Conservation (phyloP, 2,888 invertebrate species). For the Idaea biselata region DNA sequence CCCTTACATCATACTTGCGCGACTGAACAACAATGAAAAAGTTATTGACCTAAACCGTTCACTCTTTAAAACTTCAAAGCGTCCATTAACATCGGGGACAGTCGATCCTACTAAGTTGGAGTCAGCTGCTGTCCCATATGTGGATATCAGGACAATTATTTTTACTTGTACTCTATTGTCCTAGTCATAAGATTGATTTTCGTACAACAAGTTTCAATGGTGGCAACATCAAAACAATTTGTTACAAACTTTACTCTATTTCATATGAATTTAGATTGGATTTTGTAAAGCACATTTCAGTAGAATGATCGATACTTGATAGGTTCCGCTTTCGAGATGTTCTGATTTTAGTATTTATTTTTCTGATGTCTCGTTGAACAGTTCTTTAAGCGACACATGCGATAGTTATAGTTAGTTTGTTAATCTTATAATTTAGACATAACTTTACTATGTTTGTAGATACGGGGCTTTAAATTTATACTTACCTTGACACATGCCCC, state of each 20-base stretch:
- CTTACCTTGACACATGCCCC: not conserved
- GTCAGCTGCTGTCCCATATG: not conserved
- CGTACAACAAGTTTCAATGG: not conserved
- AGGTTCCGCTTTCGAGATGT: not conserved
- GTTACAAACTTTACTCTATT: not conserved
- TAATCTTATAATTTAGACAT: too few relatives aligned
- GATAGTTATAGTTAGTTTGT: too few relatives aligned
- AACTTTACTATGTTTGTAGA: not conserved
- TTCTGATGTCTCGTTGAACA: not conserved
- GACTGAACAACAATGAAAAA: not conserved
- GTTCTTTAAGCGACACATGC: too few relatives aligned
- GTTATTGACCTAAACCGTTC: not conserved
- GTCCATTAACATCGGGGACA: not conserved
- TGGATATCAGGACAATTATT: not conserved
- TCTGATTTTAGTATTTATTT: not conserved
- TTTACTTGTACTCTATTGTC: not conserved
- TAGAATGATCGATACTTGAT: not conserved
- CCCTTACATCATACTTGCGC: not conserved
- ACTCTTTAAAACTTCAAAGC: not conserved
- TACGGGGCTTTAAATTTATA: not conserved
- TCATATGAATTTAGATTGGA: not conserved
- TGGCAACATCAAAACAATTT: not conserved
- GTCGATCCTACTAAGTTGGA: not conserved
- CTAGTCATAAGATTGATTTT: not conserved
- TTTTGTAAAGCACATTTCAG: not conserved